Evolutionary conservation across 2,888 invertebrate genomes (phyloP).

Genomic region (Helleia helle): DNA sequence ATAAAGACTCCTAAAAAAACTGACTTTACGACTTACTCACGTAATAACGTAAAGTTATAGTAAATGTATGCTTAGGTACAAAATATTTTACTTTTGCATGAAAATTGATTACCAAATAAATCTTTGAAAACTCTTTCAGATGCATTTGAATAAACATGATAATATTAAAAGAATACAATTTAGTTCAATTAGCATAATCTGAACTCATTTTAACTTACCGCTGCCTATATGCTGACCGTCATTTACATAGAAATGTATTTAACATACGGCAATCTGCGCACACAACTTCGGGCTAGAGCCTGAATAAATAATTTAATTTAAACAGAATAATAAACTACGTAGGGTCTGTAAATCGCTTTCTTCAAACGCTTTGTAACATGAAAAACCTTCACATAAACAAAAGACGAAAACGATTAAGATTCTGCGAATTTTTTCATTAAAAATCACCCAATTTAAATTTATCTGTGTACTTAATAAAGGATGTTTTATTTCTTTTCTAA

Average conservation of each 20-base stretch:
- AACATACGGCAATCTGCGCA: slow-evolving; percentile 2
- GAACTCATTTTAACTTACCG: not conserved
- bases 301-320: slow-evolving; percentile 3
- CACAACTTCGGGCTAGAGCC: not conserved
- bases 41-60: no score
- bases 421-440: not conserved
- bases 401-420: slow-evolving; percentile 4
- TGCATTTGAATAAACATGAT: no score
- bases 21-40: no score
- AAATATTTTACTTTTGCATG: no score
- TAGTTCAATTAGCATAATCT: not conserved
- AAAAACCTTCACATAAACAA: not conserved
- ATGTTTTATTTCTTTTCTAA: no score
- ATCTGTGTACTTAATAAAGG: no score
- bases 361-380: not conserved
- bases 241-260: slow-evolving; percentile 7
- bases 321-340: slow-evolving; percentile 1
- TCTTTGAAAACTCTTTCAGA: no score
- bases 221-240: not conserved
- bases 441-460: not conserved
- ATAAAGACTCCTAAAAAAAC: no score
- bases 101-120: no score
- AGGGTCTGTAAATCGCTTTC: not conserved
- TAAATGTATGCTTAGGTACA: no score
- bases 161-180: not conserved